Evolutionary conservation across 2,888 invertebrate genomes (phyloP), one percentile per base, ranked within the genome.

Genomic region (Pristionchus mayeri): DNA sequence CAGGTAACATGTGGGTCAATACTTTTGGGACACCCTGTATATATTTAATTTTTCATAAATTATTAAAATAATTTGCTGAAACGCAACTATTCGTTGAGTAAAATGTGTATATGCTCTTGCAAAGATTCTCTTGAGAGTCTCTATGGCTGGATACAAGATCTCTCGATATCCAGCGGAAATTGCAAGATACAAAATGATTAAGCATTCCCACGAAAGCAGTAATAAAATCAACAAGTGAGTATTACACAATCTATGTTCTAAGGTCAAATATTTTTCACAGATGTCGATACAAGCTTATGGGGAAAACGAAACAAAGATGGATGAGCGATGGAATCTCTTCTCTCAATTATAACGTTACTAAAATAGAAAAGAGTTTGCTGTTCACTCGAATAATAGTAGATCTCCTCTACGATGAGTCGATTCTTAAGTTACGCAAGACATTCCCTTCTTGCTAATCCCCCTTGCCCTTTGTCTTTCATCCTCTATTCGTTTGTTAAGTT

Each of bases 161-260:
- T 96, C 97, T 27, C 95, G 98, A 89, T 98, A 98, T 93, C 97
- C 97, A 79, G 95, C 96, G 89, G 96, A 96, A 86, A 95, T 98
- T 88, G 98, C 98, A 0, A 95, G 98, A 50, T 99, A 99, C 94
- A 96, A 96, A 88, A 98, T 98, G 98, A 94, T 98, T 88, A 95
- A 95, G 90, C 99, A 99, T 94, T 95, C 95, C 91, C 96, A 96
- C 92, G 96, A 95, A 91, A 4, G 86, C 18, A 87, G 87, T 60
- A 98, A 97, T 94, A 97, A 97, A 21, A 96, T 90, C 50, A 93
- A 93, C 79, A 86, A 87, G 90, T 93, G 79, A 85, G 90, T 85
- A 82, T 81, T 75, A 40, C 18, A 40, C 63, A 63, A 18, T 30
- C 18, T 60, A 13, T 34, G 16, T n/a, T 96, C 7, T 21, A 48